Evolutionary conservation across 2,888 invertebrate species (phyloP), one percentile per base, ranked within the genome.

Genomic region (Seira ritae): DNA sequence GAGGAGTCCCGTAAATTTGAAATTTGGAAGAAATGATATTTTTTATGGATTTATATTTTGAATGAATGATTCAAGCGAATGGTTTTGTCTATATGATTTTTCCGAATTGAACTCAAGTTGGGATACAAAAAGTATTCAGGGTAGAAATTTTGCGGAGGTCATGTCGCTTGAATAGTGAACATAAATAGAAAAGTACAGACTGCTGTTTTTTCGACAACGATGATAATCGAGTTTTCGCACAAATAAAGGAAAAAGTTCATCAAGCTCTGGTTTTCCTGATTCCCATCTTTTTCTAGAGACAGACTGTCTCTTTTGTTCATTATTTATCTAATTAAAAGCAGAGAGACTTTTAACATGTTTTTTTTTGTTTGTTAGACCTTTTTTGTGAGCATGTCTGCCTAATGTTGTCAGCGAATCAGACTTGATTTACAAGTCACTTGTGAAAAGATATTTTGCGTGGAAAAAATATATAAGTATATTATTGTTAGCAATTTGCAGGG

Each of bases 201-300:
- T n/a, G n/a, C n/a, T n/a, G n/a, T n/a, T n/a, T n/a, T n/a, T n/a
- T n/a, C n/a, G n/a, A n/a, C n/a, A n/a, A n/a, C n/a, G n/a, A n/a
- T n/a, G n/a, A 8, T 15, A 55, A 55, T 12, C 15, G 55, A 55
- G 15, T 55, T 55, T 55, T 31, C 31, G 12, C 55, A 55, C 55
- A 55, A 55, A 12, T 55, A 55, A 17, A 55, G 55, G 55, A 55
- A 55, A 17, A 55, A 55, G 55, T 55, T 55, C 55, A 55, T 55
- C 55, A 55, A 1, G 55, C 55, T 55, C 17, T 8, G 12, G n/a
- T n/a, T n/a, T 42, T 12, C 42, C 42, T 12, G 12, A 42, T 42
- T 42, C 42, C 42, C 42, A 42, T 12, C 42, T 12, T n/a, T n/a
- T n/a, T n/a, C n/a, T n/a, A n/a, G n/a, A n/a, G n/a, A n/a, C n/a